Evolutionary conservation across 1,140 invertebrate genomes (phyloP), one percentile per base, ranked within the genome.

Genomic region (Calliphora vicina): DNA sequence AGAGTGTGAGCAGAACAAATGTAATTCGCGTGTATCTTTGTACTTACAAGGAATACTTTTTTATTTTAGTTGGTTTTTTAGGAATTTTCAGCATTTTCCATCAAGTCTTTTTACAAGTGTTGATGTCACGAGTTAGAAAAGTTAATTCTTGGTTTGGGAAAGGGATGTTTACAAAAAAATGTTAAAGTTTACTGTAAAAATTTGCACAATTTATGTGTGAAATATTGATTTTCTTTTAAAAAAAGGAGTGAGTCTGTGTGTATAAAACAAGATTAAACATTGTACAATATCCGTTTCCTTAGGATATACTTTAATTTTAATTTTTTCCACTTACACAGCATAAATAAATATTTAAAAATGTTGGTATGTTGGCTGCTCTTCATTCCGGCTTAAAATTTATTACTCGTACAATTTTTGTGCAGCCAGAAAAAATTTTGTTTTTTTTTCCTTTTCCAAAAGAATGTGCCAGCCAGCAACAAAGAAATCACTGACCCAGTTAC

Each of bases 141-240:
- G 45, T 13, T 13, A n/a, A n/a, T n/a, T n/a, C n/a, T n/a, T n/a
- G n/a, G n/a, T n/a, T n/a, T n/a, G n/a, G n/a, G n/a, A n/a, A n/a
- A n/a, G n/a, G n/a, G n/a, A n/a, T n/a, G n/a, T n/a, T n/a, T n/a
- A n/a, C n/a, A n/a, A n/a, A n/a, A n/a, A n/a, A n/a, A n/a, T n/a
- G n/a, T n/a, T n/a, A n/a, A n/a, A n/a, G n/a, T n/a, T n/a, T n/a
- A n/a, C n/a, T n/a, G n/a, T n/a, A n/a, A n/a, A n/a, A n/a, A n/a
- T n/a, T n/a, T 13, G 12, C 45, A 50, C 12, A n/a, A 12, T 17
- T 13, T 27, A 3, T 73, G 71, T 74, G 72, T 74, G 13, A 74
- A 74, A 17, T 74, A 74, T 74, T 74, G 72, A 74, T 74, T 74
- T 74, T 35, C 12, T 74, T 27, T 35, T 74, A 74, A n/a, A n/a